Evolutionary conservation across 2,888 invertebrate genomes (phyloP), one percentile per base, ranked within the genome.

Genomic region (Rhagonycha fulva): DNA sequence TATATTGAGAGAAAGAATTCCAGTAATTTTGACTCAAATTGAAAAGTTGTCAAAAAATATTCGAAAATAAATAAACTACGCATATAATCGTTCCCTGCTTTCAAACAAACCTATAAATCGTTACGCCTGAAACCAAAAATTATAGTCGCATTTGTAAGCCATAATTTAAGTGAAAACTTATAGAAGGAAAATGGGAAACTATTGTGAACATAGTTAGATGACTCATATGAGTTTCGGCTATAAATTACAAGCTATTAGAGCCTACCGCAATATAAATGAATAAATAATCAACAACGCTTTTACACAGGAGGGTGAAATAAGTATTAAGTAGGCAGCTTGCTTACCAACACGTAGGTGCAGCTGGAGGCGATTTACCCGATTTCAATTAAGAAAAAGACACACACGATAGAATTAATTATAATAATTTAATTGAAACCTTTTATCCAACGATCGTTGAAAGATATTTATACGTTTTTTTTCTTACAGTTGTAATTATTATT

Each of bases 151-250:
- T 76, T 76, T 76, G 70, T 72, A 76, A 76, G 73, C 73, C 76
- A 67, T 72, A 76, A 76, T 76, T 76, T 76, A 76, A 67, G 74
- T 74, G 69, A 76, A 76, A 76, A 76, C 76, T 69, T 76, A 74
- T 66, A 68, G 74, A 68, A 30, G 63, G 28, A 71, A 76, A 76
- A 72, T 71, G 63, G 63, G 24, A 66, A 66, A 66, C 23, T 66
- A 66, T 23, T 24, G 62, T 24, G n/a, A 66, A 24, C 63, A 62
- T 66, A 72, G 73, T 62, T 71, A 62, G 76, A 76, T 76, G 76
- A 76, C 73, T 76, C 73, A 76, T 14, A 62, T 24, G 68, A 63
- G 47, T 14, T 30, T 47, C 7, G 67, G 70, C 66, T 73, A 76
- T 73, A 76, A 76, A 76, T 73, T 76, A 73, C 72, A 68, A 23